These are phyloP conservation scores for Eupithecia subumbrata DNA, from an alignment of 2,888 invertebrate species.

Conservation along the genomic window DNA sequence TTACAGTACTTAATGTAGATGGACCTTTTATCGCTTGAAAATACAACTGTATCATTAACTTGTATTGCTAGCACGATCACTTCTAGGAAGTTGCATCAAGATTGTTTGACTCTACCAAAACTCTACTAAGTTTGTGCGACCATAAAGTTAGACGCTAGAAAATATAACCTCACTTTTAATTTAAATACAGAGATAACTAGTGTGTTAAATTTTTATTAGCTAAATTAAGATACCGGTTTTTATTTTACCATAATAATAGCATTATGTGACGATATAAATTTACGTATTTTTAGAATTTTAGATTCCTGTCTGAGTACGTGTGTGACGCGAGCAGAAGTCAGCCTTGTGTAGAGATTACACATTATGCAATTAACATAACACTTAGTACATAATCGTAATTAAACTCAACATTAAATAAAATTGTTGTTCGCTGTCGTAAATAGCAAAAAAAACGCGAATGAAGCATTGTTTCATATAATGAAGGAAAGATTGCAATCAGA, in stretches of 20 bases:
- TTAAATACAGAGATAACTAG: not conserved
- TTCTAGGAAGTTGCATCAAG: not conserved
- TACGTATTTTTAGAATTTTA: not conserved
- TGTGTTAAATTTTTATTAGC: not conserved
- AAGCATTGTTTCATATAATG: conserved; percentile 13
- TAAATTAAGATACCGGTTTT: not conserved
- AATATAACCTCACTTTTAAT: not conserved
- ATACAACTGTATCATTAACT: not conserved
- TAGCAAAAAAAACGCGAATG: not conserved
- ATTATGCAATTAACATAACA: conserved; percentile 20
- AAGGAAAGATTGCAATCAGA: conserved; percentile 1
- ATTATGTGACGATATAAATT: not conserved
- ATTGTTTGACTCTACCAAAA: not conserved
- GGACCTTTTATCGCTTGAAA: not conserved
- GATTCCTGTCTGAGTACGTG: not conserved
- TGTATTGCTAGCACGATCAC: not conserved
- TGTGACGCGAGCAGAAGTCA: not conserved
- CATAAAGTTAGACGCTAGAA: not conserved
- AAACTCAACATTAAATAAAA: conserved; percentile 14
- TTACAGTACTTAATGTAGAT: conserved; percentile 31
- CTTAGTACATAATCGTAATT: conserved; percentile 20
- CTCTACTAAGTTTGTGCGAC: not conserved
- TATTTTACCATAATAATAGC: not conserved
- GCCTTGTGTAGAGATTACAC: conserved; percentile 15
- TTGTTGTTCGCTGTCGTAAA: not conserved